phyloP scores from a whole-genome alignment of 2,888 invertebrate species.

The Tenodera sinensis region DNA sequence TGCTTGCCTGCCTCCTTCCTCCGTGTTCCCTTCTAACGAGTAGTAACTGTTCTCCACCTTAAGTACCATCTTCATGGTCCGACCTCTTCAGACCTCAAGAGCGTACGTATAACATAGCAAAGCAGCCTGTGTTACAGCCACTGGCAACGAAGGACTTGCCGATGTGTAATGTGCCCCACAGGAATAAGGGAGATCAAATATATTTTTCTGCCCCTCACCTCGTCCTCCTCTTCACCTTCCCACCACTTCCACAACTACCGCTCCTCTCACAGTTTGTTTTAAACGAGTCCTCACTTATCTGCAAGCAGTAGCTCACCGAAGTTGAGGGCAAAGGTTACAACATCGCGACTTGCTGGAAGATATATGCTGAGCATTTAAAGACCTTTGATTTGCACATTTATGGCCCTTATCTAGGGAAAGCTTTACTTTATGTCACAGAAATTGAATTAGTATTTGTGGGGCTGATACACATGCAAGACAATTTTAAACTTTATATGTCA shows the following conservation, averaged over 20 bases:
- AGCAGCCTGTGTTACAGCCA: not conserved
- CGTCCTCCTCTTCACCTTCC: not conserved
- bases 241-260: not conserved
- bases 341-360: not conserved
- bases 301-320: not conserved
- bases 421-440: not conserved
- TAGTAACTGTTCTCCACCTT: conserved; percentile 13
- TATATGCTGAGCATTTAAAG: not conserved
- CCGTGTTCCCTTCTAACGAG: conserved; percentile 24
- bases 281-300: not conserved
- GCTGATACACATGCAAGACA: not conserved
- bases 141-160: not conserved
- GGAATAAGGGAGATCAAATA: conserved; percentile 20
- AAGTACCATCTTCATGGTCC: conserved; percentile 15
- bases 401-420: not conserved
- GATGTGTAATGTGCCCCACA: conserved; percentile 8
- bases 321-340: not conserved
- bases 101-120: not conserved
- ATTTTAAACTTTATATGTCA: not conserved
- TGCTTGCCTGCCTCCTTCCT: not conserved
- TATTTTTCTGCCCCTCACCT: not conserved
- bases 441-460: not conserved
- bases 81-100: not conserved
- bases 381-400: not conserved
- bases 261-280: not conserved